Conservation (phyloP, 2,888 invertebrate species). For the Macaria notata region DNA sequence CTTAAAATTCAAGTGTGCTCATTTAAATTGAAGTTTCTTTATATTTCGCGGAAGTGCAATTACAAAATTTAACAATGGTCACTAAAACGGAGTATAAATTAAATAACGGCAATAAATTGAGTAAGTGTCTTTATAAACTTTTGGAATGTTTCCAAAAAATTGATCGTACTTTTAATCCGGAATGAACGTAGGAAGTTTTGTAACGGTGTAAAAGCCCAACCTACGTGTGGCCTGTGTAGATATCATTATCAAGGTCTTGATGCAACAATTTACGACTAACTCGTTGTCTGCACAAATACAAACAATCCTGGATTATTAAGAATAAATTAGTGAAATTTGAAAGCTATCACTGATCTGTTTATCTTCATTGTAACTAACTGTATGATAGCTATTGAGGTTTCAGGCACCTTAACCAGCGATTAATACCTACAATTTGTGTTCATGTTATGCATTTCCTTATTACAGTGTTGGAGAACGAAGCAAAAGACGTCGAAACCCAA, state of each 20-base stretch:
- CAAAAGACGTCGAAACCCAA: slow-evolving; percentile 54
- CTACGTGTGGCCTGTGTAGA: not conserved
- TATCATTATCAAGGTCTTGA: not conserved
- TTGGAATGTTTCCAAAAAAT: slow-evolving; percentile 28
- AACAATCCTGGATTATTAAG: too few relatives aligned
- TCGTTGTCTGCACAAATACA: too few relatives aligned
- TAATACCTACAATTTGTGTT: too few relatives aligned
- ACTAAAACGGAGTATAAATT: slow-evolving; percentile 31
- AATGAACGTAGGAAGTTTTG: slow-evolving; percentile 10
- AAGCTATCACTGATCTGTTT: too few relatives aligned
- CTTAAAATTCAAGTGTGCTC: too few relatives aligned
- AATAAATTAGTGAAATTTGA: too few relatives aligned
- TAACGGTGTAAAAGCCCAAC: slow-evolving; percentile 4
- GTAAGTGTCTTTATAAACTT: slow-evolving; percentile 30
- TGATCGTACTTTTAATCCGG: slow-evolving; percentile 20
- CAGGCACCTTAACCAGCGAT: too few relatives aligned
- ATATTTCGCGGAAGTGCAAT: too few relatives aligned
- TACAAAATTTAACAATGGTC: slow-evolving; percentile 19
- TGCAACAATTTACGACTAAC: not conserved
- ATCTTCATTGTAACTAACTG: too few relatives aligned
- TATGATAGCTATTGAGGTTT: too few relatives aligned
- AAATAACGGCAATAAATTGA: slow-evolving; percentile 29
- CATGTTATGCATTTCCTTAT: slow-evolving; percentile 14
- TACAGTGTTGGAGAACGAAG: slow-evolving; percentile 72
- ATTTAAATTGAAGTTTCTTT: too few relatives aligned